phyloP scores from a whole-genome alignment of 2,888 invertebrate species.

The Pecten maximus region DNA sequence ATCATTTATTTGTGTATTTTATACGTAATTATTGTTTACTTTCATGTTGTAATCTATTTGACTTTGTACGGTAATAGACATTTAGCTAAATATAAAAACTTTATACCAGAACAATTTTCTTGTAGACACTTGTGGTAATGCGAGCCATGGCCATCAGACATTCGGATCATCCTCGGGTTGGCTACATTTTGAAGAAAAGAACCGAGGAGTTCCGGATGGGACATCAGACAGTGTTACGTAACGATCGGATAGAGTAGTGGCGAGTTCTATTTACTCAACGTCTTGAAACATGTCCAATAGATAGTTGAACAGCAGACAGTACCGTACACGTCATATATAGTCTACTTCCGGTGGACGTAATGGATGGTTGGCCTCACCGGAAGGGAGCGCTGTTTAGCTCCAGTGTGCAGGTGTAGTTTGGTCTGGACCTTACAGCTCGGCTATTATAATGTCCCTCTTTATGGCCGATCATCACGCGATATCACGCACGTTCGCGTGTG shows the following conservation, averaged over 20 bases:
- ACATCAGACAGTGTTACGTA: not conserved
- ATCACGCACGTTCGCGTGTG: not conserved
- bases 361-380: not conserved
- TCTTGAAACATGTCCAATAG: not conserved
- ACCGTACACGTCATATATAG: not conserved
- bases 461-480: not conserved
- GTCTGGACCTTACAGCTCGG: not conserved
- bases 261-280: not conserved
- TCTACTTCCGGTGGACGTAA: not conserved
- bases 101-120: not conserved
- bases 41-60: not conserved
- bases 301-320: not conserved
- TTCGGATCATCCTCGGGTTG: no score
- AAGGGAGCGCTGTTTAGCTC: not conserved
- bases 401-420: not conserved
- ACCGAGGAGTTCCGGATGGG: no score
- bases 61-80: not conserved
- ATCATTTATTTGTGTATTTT: not conserved
- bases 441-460: not conserved
- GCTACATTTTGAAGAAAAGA: no score
- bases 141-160: not conserved
- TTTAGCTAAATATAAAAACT: not conserved
- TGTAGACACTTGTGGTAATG: not conserved
- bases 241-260: not conserved
- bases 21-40: not conserved